Evolutionary conservation across 1,140 invertebrate species (phyloP), one percentile per base, ranked within the genome.

Genomic region (Drosophila subpulchrella): DNA sequence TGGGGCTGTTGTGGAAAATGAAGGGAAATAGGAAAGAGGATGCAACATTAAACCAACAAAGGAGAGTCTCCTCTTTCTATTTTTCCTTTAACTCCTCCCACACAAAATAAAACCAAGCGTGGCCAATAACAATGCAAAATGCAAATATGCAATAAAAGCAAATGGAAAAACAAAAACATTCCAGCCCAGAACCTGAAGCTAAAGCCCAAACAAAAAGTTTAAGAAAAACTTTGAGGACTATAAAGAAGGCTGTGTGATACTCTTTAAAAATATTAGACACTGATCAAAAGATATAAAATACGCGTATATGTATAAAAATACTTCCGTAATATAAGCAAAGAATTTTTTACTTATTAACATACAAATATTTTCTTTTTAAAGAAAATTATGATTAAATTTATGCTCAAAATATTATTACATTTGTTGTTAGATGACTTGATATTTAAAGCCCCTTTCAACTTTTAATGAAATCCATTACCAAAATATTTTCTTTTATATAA

Each of bases 71-170:
- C 71, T 42, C 20, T 36, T 62, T n/a, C 11, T 24, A n/a, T 62
- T 17, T 7, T 15, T 63, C 36, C 27, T 17, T 20, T 2, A 44
- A 32, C 57, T 42, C 27, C 54, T 42, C 51, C 55, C 47, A 57
- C 68, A 60, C 44, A 56, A 42, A 38, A 62, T 13, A 27, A 13
- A 39, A 3, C 36, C 51, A 67, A 50, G 42, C 47, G 67, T 41
- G 71, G 84, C 83, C 83, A 88, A 86, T 86, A 86, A 86, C 83
- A 86, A 86, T 86, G 84, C 79, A 77, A 85, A 85, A 86, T 86
- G 75, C 83, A 88, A 88, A 88, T 82, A 86, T 79, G 67, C 75
- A 86, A 86, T 78, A 72, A 82, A 82, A 76, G 62, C 75, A 82
- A 86, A 85, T 81, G 66, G 68, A 44, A 86, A 32, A 36, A 50